phyloP scores from a whole-genome alignment of 2,888 invertebrate species.

The Drosophila setosimentum region DNA sequence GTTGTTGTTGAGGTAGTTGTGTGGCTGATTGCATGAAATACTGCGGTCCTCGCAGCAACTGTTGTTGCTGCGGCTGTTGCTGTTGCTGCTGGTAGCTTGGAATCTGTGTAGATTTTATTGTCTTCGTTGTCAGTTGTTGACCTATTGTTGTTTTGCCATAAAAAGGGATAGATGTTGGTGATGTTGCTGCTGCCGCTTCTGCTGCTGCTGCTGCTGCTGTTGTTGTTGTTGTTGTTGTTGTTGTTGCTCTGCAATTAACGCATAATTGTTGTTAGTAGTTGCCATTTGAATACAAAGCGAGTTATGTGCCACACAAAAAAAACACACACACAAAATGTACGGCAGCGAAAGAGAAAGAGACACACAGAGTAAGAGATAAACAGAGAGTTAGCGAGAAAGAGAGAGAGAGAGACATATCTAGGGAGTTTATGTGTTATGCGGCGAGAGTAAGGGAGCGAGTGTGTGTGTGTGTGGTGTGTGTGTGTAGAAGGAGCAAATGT shows the following conservation, averaged over 20 bases:
- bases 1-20: conserved; percentile 70
- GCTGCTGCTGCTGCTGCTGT: conserved; percentile 13
- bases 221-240: conserved; percentile 18
- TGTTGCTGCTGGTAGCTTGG: conserved; percentile 81
- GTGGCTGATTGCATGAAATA: conserved; percentile 75
- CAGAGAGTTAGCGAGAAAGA: conserved; percentile 18
- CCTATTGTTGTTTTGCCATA: conserved; percentile 65
- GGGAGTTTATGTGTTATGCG: conserved; percentile 7
- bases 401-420: conserved; percentile 17
- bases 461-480: conserved; percentile 4
- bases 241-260: conserved; percentile 58
- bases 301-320: conserved; percentile 38
- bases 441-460: conserved; percentile 3
- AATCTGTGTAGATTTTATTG: conserved; percentile 83
- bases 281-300: neutral
- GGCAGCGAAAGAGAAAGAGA: conserved; percentile 42
- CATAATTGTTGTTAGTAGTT: conserved; percentile 16
- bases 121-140: conserved; percentile 64
- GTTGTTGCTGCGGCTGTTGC: conserved; percentile 56
- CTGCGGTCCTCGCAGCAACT: conserved; percentile 54
- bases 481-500: conserved; percentile 7
- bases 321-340: conserved; percentile 49
- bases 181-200: too few species aligned
- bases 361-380: conserved; percentile 11
- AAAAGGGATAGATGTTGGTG: conserved; percentile 21